These are phyloP conservation scores for Zaprionus kolodkinae DNA, from an alignment of 1,140 invertebrate genomes.

Conservation along the genomic window DNA sequence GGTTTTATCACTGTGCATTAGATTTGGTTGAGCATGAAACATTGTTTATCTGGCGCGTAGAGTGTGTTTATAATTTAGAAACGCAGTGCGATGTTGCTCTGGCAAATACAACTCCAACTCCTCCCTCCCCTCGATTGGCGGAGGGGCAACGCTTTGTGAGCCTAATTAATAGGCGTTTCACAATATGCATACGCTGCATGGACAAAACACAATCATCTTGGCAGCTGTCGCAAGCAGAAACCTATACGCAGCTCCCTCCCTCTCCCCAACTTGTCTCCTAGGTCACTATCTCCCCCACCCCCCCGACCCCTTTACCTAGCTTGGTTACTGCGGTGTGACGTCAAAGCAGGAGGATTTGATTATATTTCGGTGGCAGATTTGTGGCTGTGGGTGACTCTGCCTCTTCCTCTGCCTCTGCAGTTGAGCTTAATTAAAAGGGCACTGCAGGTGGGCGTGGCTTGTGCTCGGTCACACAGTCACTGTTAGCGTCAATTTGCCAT, in stretches of 20 bases:
- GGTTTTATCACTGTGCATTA: background rate
- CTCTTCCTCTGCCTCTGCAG: background rate
- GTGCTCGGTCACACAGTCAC: slow-evolving; percentile 2
- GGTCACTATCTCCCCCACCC: background rate
- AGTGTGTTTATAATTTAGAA: background rate
- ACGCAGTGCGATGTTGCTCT: no score
- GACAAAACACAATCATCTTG: slow-evolving; percentile 23
- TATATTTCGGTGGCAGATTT: slow-evolving; percentile 37
- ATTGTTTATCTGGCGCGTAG: background rate
- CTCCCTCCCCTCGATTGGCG: background rate
- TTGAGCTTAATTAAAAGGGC: slow-evolving; percentile 37
- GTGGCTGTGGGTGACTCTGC: background rate
- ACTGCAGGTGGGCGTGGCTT: slow-evolving; percentile 15
- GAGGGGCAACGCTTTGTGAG: slow-evolving; percentile 8
- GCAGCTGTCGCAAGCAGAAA: slow-evolving; percentile 16
- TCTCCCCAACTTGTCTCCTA: background rate
- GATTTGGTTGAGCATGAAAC: background rate
- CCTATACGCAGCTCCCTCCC: background rate
- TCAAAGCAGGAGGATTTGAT: slow-evolving; percentile 25
- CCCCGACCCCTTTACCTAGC: background rate
- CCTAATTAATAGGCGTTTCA: slow-evolving; percentile 33
- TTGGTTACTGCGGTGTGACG: background rate
- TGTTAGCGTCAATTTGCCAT: slow-evolving; percentile 32
- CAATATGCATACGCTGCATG: slow-evolving; percentile 17
- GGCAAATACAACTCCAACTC: no score